Evolutionary conservation across 1,140 invertebrate species (phyloP).

Genomic region (Eumaeus atala): DNA sequence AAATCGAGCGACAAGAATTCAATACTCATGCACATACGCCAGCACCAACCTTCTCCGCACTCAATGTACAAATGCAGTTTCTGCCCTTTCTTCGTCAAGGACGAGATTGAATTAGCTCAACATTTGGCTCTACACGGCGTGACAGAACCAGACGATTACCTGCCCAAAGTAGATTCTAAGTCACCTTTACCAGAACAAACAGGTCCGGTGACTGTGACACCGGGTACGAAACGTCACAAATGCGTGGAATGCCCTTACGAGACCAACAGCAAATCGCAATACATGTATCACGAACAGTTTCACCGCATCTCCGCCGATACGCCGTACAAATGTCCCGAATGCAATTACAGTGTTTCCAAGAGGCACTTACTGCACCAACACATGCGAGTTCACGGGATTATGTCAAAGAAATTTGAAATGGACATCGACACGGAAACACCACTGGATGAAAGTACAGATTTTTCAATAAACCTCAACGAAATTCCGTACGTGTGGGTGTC

Average conservation of each 20-base stretch:
- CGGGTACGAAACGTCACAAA: constrained; percentile 76
- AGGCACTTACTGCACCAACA: constrained; percentile 86
- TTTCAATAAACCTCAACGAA: constrained; percentile 45
- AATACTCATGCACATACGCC: constrained; percentile 81
- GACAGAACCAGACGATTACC: constrained; percentile 65
- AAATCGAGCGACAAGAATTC: constrained; percentile 77
- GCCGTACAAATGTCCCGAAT: constrained; percentile 85
- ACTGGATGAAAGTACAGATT: constrained; percentile 32
- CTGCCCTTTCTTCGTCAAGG: constrained; percentile 85
- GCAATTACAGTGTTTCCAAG: constrained; percentile 88
- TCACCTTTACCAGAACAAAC: constrained; percentile 39
- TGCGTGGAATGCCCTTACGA: constrained; percentile 86
- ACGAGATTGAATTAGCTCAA: constrained; percentile 63
- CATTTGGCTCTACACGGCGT: constrained; percentile 65
- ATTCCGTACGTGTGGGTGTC: constrained; percentile 84
- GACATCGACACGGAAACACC: constrained; percentile 45
- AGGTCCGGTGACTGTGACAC: constrained; percentile 16
- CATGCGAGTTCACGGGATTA: constrained; percentile 82
- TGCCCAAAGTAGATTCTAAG: constrained; percentile 59
- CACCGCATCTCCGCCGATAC: constrained; percentile 81
- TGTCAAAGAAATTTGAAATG: constrained; percentile 47
- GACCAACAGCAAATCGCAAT: constrained; percentile 88
- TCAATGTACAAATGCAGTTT: constrained; percentile 86
- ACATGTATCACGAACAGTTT: constrained; percentile 89
- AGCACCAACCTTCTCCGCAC: constrained; percentile 81